phyloP scores from a whole-genome alignment of 2,888 invertebrate genomes.

The Torymus texanus region DNA sequence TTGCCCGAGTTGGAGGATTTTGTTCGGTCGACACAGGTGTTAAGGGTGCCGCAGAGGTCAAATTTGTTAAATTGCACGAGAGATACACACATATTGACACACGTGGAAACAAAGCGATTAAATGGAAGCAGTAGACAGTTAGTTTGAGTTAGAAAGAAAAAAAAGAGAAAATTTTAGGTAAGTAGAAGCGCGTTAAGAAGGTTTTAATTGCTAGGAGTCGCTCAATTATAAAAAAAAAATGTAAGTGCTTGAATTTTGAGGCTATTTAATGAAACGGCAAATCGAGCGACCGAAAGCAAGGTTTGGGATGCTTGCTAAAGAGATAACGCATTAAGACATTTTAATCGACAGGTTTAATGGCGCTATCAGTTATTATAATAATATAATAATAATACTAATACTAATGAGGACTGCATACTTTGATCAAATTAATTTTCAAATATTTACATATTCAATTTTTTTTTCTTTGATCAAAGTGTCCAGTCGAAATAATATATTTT shows the following conservation, averaged over 20 bases:
- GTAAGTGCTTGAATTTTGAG: conserved; percentile 13
- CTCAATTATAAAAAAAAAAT: conserved; percentile 36
- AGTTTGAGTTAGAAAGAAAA: conserved; percentile 67
- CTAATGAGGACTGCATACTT: conserved; percentile 10
- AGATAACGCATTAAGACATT: conserved; percentile 56
- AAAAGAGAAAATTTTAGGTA: conserved; percentile 68
- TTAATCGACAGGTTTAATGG: conserved; percentile 55
- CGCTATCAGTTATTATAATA: conserved; percentile 47
- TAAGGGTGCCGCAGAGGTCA: background rate
- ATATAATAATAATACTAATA: conserved; percentile 20
- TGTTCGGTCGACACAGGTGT: background rate
- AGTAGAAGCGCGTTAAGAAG: conserved; percentile 69
- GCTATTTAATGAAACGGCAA: too few species aligned
- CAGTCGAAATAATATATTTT: conserved; percentile 11
- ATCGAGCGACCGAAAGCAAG: conserved; percentile 60
- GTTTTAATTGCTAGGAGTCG: conserved; percentile 51
- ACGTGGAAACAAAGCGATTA: conserved; percentile 53
- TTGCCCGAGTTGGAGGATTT: background rate
- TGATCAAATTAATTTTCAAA: conserved; percentile 6
- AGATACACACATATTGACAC: conserved; percentile 41
- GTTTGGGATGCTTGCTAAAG: conserved; percentile 58
- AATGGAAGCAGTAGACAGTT: conserved; percentile 53
- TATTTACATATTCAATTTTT: background rate
- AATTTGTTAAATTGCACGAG: conserved; percentile 21
- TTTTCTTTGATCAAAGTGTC: conserved; percentile 26